Evolutionary conservation across 2,113 vertebrate species (phyloP).

Genomic region (Hemicordylus capensis): DNA sequence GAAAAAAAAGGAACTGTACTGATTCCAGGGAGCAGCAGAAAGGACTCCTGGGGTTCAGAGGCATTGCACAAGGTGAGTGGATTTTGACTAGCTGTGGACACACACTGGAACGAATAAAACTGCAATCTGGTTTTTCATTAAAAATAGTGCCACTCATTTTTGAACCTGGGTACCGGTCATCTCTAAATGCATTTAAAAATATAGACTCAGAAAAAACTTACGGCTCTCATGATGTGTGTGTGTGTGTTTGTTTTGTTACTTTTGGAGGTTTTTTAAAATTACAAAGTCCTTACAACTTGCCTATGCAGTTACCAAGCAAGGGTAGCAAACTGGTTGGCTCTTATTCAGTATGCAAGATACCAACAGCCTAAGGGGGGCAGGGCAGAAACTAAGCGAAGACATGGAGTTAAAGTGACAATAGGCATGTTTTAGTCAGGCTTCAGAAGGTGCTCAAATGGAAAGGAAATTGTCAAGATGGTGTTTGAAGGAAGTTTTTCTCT

Average conservation of each 20-base stretch:
- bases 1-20: conserved; percentile 59
- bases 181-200: conserved; percentile 23
- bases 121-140: not conserved
- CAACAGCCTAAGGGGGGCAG: conserved; percentile 61
- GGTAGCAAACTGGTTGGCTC: conserved; percentile 75
- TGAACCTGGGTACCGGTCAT: conserved; percentile 20
- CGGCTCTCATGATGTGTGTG: not conserved
- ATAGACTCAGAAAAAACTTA: not conserved
- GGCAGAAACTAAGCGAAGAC: conserved; percentile 13
- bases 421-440: conserved; percentile 57
- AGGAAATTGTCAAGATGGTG: conserved; percentile 49
- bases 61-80: conserved; percentile 62
- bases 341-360: conserved; percentile 75
- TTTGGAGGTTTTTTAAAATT: conserved; percentile 29
- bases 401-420: conserved; percentile 73
- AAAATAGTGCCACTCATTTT: not conserved
- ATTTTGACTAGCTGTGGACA: conserved; percentile 48
- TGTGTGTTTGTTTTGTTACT: conserved; percentile 34
- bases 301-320: conserved; percentile 65
- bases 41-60: conserved; percentile 43
- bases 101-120: conserved; percentile 53
- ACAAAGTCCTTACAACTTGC: conserved; percentile 12
- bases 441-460: conserved; percentile 54
- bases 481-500: conserved; percentile 19
- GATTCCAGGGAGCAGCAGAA: conserved; percentile 61